Conservation (phyloP, 2,113 vertebrate species). For the Chiloscyllium plagiosum region DNA sequence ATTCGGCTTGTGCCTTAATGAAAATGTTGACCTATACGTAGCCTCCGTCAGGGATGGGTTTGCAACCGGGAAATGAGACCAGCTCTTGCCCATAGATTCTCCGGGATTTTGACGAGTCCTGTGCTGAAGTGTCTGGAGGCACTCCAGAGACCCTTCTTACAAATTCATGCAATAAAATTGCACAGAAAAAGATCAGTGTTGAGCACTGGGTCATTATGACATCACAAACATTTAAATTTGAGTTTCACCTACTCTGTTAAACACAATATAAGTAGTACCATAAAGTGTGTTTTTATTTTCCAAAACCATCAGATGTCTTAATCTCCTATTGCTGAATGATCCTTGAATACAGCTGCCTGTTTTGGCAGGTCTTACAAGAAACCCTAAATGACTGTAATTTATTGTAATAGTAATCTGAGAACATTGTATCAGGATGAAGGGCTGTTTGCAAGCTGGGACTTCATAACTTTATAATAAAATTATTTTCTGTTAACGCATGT, state of each 20-base stretch:
- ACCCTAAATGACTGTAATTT: neutral
- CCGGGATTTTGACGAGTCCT: neutral
- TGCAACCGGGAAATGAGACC: neutral
- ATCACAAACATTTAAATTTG: neutral
- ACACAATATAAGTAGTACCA: neutral
- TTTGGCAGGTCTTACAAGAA: neutral
- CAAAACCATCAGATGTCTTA: neutral
- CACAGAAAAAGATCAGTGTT: neutral
- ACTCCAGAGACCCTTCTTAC: neutral
- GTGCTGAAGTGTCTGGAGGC: neutral
- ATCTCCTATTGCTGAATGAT: neutral
- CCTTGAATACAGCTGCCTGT: neutral
- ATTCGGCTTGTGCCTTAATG: neutral
- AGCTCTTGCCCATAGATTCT: neutral
- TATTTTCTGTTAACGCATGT: neutral
- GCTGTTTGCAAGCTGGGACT: neutral
- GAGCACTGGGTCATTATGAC: neutral
- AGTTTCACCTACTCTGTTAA: neutral
- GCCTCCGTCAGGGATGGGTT: neutral
- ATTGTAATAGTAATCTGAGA: neutral
- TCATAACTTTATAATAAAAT: neutral
- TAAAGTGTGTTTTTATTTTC: neutral
- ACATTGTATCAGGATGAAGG: slow-evolving; percentile 3
- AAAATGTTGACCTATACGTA: neutral
- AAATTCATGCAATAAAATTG: neutral